Conservation (phyloP, 2,888 invertebrate species). For the Drosophila subsilvestris region DNA sequence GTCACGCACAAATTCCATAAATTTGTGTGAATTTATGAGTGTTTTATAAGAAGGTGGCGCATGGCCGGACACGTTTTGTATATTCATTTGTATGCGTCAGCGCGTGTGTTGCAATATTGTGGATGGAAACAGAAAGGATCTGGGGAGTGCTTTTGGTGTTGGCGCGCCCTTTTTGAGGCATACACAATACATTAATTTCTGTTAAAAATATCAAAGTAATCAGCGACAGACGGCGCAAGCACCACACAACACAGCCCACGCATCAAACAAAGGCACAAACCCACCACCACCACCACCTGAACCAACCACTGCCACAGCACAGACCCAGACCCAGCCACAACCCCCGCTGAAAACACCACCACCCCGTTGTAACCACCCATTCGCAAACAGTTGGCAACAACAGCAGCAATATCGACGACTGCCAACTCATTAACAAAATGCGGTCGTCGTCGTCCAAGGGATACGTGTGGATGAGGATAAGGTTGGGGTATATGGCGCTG, state of each 20-base stretch:
- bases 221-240: conserved; percentile 32
- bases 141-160: conserved; percentile 12
- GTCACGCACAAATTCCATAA: conserved; percentile 65
- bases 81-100: conserved; percentile 50
- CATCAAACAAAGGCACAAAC: conserved; percentile 25
- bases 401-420: conserved; percentile 30
- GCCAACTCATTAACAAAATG: conserved; percentile 66
- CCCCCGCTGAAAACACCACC: conserved; percentile 21
- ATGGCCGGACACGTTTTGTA: conserved; percentile 26
- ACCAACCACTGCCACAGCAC: conserved; percentile 14
- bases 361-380: conserved; percentile 58
- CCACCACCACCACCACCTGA: conserved; percentile 29
- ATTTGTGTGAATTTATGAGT: conserved; percentile 50
- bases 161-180: conserved; percentile 29
- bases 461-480: conserved; percentile 11
- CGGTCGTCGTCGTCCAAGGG: conserved; percentile 29
- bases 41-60: conserved; percentile 14
- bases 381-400: conserved; percentile 54
- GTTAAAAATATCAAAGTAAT: conserved; percentile 46
- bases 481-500: not conserved
- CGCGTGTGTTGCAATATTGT: conserved; percentile 15
- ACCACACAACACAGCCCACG: conserved; percentile 26
- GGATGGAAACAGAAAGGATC: conserved; percentile 5
- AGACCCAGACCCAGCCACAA: not conserved
- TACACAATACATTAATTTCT: conserved; percentile 49